A percentile compares a stretch with the other conserved stretches of the same genome.
Evolutionary conservation across 2,888 invertebrate genomes (phyloP).

Genomic region (Leucophenga maculata): DNA sequence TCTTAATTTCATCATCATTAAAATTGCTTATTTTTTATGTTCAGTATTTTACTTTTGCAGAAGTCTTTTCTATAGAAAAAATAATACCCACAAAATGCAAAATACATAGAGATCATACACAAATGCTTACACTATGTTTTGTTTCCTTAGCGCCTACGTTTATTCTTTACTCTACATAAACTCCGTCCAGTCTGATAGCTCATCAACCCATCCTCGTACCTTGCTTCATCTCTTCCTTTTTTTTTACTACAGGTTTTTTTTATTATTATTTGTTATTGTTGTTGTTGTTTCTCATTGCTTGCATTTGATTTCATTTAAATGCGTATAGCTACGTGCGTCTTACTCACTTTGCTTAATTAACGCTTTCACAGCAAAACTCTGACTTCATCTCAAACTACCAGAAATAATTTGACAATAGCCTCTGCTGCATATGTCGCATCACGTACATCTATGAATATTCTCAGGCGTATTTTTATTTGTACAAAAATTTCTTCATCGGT

Average conservation of each 20-base stretch:
- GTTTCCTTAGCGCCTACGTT: too few species aligned
- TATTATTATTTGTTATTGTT: too few species aligned
- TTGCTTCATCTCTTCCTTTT: background rate
- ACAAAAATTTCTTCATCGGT: conserved; percentile 34
- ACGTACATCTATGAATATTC: conserved; percentile 52
- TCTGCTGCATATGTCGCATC: conserved; percentile 56
- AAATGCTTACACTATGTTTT: too few species aligned
- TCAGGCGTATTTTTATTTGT: conserved; percentile 44
- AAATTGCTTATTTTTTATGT: too few species aligned
- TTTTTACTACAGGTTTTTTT: conserved; percentile 25
- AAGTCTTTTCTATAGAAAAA: too few species aligned
- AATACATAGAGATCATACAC: too few species aligned
- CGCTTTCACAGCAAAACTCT: conserved; percentile 47
- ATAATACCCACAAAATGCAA: too few species aligned
- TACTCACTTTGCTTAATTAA: conserved; percentile 66
- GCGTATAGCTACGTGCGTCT: conserved; percentile 54
- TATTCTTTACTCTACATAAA: background rate
- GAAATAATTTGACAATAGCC: conserved; percentile 42
- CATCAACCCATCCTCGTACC: background rate
- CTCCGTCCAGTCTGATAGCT: background rate
- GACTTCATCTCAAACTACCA: conserved; percentile 21
- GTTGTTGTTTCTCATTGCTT: conserved; percentile 36
- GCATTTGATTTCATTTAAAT: conserved; percentile 61
- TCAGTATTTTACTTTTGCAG: too few species aligned
- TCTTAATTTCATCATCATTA: too few species aligned